Base-by-base conservation (phyloP, 2,888 invertebrate species). In the Pseudococcus longispinus region DNA sequence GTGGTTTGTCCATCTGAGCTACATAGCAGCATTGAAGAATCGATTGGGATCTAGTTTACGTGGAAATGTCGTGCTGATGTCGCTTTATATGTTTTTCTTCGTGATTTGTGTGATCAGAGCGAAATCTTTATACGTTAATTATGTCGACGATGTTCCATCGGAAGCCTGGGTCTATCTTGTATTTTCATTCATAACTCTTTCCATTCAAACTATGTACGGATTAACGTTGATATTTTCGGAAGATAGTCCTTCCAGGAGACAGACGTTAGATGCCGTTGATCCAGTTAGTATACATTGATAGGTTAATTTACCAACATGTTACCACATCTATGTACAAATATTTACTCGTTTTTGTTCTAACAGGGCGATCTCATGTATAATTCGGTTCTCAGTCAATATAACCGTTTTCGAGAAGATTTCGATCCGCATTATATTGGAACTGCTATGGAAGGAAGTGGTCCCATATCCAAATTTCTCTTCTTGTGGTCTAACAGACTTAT, bases 401-500 rank as follows among this genome's bases (percentile, higher is more conserved):
- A 93, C 26, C 92, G 93, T 88, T 94, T 96, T 89, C 92, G 93
- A 88, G 92, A 94, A 89, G 92, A 93, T 85, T 91, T 92, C 15
- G 93, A 96, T 90, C 94, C 95, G 89, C 92, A 92, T 88, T 93
- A 95, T 89, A 91, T 97, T 88, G 97, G 97, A 0, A 94, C 95
- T 86, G 97, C 96, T 1, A 95, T 97, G 93, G 96, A 96, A 91
- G 93, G 94, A 88, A 92, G 92, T 18, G 93, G 93, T 86, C 93
- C 92, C 90, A 89, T 94, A 2, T 96, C 97, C 0, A 94, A 93
- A 90, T 91, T 98, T n/a, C 91, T 95, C 32, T 97, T 98, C 90
- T 92, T 94, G 88, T 98, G 98, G 98, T 97, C 97, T 1, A 93
- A 94, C 88, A 95, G 96, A 2, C 91, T 98, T 87, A 94, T 98